Conservation (phyloP, 2,888 invertebrate species). For the Bimastos eiseni region DNA sequence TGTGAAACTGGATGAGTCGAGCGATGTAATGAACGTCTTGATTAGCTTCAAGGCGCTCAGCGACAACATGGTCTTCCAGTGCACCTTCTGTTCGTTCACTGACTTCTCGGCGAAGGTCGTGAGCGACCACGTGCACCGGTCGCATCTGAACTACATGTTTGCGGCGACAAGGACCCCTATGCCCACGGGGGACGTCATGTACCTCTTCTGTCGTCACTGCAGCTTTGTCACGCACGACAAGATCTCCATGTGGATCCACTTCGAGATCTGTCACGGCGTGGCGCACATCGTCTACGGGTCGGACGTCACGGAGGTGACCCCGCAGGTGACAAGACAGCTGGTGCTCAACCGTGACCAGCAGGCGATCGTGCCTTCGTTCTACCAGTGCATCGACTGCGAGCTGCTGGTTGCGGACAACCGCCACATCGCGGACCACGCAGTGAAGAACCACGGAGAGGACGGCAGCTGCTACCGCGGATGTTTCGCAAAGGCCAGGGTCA, state of each 20-base stretch:
- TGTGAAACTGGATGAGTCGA: neutral
- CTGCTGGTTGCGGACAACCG: neutral
- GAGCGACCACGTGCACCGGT: neutral
- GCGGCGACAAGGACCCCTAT: neutral
- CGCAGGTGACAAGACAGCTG: neutral
- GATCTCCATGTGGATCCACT: conserved; percentile 16
- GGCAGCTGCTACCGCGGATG: neutral
- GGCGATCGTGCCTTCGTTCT: neutral
- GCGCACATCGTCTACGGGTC: neutral
- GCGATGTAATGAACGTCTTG: neutral
- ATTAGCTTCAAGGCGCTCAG: neutral
- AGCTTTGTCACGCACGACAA: neutral
- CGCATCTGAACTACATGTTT: neutral
- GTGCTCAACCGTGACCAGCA: neutral
- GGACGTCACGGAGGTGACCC: neutral
- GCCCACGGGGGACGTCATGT: neutral
- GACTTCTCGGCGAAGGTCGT: neutral
- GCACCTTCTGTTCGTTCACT: neutral
- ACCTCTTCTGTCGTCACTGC: conserved; percentile 19
- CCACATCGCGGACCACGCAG: conserved; percentile 8
- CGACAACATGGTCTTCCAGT: conserved; percentile 17
- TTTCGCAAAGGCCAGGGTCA: conserved; percentile 2
- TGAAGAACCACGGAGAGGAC: neutral
- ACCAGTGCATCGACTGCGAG: conserved; percentile 6
- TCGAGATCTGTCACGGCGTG: neutral